These are phyloP conservation scores for Myrmophylax atrothorax DNA, from an alignment of 2,113 vertebrate species.

Conservation along the genomic window DNA sequence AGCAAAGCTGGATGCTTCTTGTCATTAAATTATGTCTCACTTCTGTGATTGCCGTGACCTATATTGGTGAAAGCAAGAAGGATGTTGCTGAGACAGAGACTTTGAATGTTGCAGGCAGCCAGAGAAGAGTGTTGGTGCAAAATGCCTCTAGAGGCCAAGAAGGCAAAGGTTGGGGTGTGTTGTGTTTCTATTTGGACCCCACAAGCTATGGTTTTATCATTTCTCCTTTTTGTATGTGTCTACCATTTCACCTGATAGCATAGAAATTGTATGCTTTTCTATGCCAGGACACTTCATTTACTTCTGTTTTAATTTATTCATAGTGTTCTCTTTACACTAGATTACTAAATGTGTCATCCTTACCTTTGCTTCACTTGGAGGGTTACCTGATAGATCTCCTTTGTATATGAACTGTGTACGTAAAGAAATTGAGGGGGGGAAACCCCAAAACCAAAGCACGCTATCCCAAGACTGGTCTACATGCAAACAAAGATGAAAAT, in stretches of 20 bases:
- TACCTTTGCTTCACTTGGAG: not conserved
- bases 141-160: not conserved
- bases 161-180: not conserved
- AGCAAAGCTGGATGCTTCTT: not conserved
- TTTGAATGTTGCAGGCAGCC: not conserved
- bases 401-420: not conserved
- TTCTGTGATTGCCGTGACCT: not conserved
- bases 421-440: not conserved
- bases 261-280: not conserved
- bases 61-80: not conserved
- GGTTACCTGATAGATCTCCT: not conserved
- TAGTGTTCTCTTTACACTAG: not conserved
- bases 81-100: not conserved
- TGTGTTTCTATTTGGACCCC: not conserved
- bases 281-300: not conserved
- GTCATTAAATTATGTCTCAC: not conserved
- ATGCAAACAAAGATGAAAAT: not conserved
- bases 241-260: not conserved
- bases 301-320: not conserved
- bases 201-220: not conserved
- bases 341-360: not conserved
- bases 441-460: not conserved
- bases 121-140: not conserved
- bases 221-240: not conserved
- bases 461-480: not conserved